These are phyloP conservation scores for Notolepis coatsorum DNA, from an alignment of 2,797 vertebrate genomes.

Conservation along the genomic window DNA sequence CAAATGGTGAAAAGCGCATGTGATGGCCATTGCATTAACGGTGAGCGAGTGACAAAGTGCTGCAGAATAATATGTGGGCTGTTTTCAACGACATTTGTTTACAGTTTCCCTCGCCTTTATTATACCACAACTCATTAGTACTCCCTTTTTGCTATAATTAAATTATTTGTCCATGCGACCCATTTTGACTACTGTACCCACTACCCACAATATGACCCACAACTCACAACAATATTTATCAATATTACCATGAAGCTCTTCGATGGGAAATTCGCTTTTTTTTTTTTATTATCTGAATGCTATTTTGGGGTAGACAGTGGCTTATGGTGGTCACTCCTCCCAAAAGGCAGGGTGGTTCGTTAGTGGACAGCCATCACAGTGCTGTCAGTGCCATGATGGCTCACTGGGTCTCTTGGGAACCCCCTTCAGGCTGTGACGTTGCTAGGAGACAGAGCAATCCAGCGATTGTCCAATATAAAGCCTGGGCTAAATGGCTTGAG, in stretches of 20 bases:
- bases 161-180: no score
- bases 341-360: not conserved
- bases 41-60: not conserved
- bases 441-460: conserved; percentile 46
- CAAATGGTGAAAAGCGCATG: conserved; percentile 33
- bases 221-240: no score
- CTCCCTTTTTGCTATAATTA: no score
- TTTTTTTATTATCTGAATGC: not conserved
- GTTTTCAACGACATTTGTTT: no score
- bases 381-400: conserved; percentile 22
- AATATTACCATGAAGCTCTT: no score
- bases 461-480: conserved; percentile 22
- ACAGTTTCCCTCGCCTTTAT: no score
- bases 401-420: conserved; percentile 25
- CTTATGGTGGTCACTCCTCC: not conserved
- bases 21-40: not conserved
- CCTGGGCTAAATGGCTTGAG: not conserved
- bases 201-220: no score
- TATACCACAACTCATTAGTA: no score
- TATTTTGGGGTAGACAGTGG: not conserved
- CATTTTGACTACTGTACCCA: no score
- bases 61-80: conserved; percentile 8
- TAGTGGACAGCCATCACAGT: conserved; percentile 25
- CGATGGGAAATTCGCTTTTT: not conserved
- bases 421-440: conserved; percentile 33